Percentiles rank a stretch among this genome's conserved stretches.
phyloP scores from a whole-genome alignment of 2,888 invertebrate genomes.

The Rosalia funebris region DNA sequence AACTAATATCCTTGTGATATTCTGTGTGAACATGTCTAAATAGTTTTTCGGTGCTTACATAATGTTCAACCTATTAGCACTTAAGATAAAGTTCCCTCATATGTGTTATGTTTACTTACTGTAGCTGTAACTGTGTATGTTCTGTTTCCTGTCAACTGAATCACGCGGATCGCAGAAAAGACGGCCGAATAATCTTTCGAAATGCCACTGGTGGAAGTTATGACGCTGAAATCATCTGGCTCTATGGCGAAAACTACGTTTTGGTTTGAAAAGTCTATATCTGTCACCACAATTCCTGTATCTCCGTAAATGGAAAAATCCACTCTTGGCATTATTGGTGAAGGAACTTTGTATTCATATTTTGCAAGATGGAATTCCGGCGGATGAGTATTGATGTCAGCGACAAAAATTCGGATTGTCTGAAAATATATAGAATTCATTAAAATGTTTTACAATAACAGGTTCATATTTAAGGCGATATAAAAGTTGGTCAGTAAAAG shows the following conservation, averaged over 20 bases:
- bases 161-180: constrained; percentile 40
- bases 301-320: constrained; percentile 62
- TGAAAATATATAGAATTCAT: constrained; percentile 54
- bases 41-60: no score
- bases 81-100: no score
- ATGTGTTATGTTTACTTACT: no score
- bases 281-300: constrained; percentile 62
- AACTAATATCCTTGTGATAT: no score
- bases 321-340: constrained; percentile 64
- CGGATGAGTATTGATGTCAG: constrained; percentile 66
- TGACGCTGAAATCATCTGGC: constrained; percentile 45
- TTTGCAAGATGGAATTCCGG: constrained; percentile 62
- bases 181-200: constrained; percentile 45
- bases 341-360: constrained; percentile 63
- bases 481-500: no score
- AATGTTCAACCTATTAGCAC: no score
- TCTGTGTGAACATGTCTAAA: no score
- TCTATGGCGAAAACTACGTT: constrained; percentile 46
- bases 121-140: constrained; percentile 49
- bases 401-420: constrained; percentile 61
- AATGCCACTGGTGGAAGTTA: constrained; percentile 8
- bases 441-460: no score
- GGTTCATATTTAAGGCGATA: no score
- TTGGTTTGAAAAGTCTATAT: constrained; percentile 67
- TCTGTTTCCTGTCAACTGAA: constrained; percentile 34